A percentile compares a stretch with the other conserved stretches of the same genome.
Evolutionary conservation across 2,113 vertebrate genomes (phyloP).

Genomic region (Callopanchax toddi): DNA sequence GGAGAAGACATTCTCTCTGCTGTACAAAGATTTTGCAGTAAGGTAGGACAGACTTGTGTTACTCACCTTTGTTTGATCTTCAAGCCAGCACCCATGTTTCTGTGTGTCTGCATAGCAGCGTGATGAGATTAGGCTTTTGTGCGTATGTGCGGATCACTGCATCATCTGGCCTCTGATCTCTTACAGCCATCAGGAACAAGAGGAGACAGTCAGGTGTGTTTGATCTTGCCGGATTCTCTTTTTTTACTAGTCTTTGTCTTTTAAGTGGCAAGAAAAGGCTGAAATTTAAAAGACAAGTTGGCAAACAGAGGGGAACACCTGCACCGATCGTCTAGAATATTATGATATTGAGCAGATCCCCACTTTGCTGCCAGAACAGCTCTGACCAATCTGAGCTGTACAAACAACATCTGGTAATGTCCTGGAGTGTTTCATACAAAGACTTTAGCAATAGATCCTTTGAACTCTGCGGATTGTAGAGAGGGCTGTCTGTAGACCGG

Average conservation of each 20-base stretch:
- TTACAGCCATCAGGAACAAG: constrained; percentile 49
- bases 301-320: not conserved
- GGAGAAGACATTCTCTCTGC: constrained; percentile 20
- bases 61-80: constrained; percentile 57
- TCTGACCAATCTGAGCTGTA: not conserved
- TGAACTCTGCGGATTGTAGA: not conserved
- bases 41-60: constrained; percentile 47
- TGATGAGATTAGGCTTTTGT: constrained; percentile 39
- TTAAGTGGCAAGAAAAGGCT: not conserved
- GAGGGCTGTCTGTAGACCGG: not conserved
- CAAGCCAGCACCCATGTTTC: constrained; percentile 41
- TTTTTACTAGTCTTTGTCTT: not conserved
- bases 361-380: not conserved
- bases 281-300: not conserved
- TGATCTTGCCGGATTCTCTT: constrained; percentile 43
- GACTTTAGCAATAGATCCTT: not conserved
- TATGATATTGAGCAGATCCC: not conserved
- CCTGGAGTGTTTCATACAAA: not conserved
- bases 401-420: not conserved
- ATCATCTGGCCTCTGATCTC: constrained; percentile 63
- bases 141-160: constrained; percentile 12
- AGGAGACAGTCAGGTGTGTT: constrained; percentile 53
- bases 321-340: not conserved
- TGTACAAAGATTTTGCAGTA: constrained; percentile 36
- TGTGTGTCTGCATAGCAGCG: constrained; percentile 23